Base-by-base conservation (phyloP, 2,888 invertebrate species). In the Caradrina clavipalpis region DNA sequence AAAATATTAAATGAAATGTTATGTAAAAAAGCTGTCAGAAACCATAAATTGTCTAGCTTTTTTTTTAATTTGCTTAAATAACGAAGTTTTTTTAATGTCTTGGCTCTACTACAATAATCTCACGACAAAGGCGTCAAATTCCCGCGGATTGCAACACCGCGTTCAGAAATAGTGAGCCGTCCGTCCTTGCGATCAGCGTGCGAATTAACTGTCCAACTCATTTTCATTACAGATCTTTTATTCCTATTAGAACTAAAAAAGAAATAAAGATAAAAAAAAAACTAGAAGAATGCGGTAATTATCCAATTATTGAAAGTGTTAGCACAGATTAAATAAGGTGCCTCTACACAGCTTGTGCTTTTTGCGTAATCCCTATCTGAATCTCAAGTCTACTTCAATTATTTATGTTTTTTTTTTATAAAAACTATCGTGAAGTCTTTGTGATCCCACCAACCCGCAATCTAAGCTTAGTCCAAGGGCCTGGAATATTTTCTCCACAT, bases 111-210 rank as follows among this genome's bases (percentile, higher is more conserved):
- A 62, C 17, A 39, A 45, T 58, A 57, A 66, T 60, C 45, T 51
- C 56, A 54, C 26, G 31, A 71, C 77, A 74, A 73, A 77, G 73
- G 77, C 75, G 60, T 78, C 61, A 81, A 87, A 86, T 89, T 88
- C 89, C 87, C 88, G 88, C 89, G 86, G 83, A 86, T 91, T 92
- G 81, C 90, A 87, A 90, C 88, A 93, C 82, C 75, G 63, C 86
- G 87, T 88, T 89, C 90, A 88, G 89, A 92, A 93, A 93, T 93
- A 93, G 91, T 86, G 63, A 75, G 70, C 62, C 84, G 92, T 87
- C 92, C 92, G 92, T 88, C 92, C 92, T 93, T 92, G 92, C 61
- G 62, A 59, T 68, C 63, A 66, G 66, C 65, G 74, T 80, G 81
- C 80, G 76, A 86, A 86, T 81, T 83, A 84, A 83, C 64, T 72